A percentile compares a stretch with the other conserved stretches of the same genome.
These are phyloP conservation scores for Rhizoglyphus robini DNA, from an alignment of 1,140 invertebrate genomes.

Conservation along the genomic window DNA sequence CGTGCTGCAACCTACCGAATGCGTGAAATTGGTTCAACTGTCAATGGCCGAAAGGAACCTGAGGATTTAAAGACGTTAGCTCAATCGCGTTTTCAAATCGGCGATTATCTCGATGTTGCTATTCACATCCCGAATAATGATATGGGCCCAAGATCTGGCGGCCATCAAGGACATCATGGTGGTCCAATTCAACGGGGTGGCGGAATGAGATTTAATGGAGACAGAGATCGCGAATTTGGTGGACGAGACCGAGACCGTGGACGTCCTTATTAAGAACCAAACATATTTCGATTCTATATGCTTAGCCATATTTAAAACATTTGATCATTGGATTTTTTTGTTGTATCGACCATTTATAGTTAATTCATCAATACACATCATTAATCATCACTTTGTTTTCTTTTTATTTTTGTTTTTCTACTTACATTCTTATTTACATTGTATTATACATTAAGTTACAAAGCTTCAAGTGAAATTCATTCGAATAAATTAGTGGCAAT, in stretches of 20 bases:
- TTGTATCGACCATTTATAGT: no score
- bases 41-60: slow-evolving; percentile 70
- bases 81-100: slow-evolving; percentile 71
- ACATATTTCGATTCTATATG: no score
- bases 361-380: no score
- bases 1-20: slow-evolving; percentile 63
- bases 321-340: no score
- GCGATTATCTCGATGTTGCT: slow-evolving; percentile 93
- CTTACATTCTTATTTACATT: no score
- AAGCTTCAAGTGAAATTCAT: no score
- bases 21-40: slow-evolving; percentile 83
- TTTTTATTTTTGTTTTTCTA: no score
- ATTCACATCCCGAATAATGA: slow-evolving; percentile 42
- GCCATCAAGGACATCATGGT: neutral
- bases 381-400: no score
- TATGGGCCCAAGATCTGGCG: neutral
- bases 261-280: neutral
- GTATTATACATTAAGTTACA: no score
- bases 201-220: neutral
- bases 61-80: slow-evolving; percentile 79
- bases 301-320: no score
- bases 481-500: no score
- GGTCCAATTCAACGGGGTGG: neutral
- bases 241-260: neutral
- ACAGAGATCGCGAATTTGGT: neutral